Evolutionary conservation across 2,888 invertebrate genomes (phyloP).

Genomic region (Sylvicola cinctus): DNA sequence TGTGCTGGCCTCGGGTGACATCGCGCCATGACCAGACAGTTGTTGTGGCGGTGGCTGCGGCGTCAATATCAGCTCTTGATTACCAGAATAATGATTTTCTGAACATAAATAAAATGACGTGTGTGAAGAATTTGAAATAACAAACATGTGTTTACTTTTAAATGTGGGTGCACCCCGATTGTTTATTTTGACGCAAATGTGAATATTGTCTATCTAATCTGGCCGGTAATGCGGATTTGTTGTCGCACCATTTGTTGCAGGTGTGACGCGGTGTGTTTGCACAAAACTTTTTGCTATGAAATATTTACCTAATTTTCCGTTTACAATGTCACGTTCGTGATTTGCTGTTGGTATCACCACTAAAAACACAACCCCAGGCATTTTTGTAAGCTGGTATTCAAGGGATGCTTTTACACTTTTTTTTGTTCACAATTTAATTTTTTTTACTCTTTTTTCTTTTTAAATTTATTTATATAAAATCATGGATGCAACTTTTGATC

Average conservation of each 20-base stretch:
- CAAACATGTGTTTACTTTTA: too few relatives aligned
- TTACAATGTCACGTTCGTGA: constrained; percentile 33
- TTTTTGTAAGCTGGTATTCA: too few relatives aligned
- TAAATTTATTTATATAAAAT: background rate
- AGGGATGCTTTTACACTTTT: background rate
- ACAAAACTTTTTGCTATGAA: too few relatives aligned
- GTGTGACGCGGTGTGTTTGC: too few relatives aligned
- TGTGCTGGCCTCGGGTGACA: constrained; percentile 9
- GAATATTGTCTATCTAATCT: too few relatives aligned
- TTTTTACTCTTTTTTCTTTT: background rate
- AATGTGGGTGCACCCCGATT: too few relatives aligned
- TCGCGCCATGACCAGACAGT: constrained; percentile 6
- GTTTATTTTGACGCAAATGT: too few relatives aligned
- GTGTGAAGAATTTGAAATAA: too few relatives aligned
- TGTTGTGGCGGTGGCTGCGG: background rate
- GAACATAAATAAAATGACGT: too few relatives aligned
- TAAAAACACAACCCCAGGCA: constrained; percentile 46
- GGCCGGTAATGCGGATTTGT: too few relatives aligned
- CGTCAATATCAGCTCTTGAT: too few relatives aligned
- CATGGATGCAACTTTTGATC: background rate
- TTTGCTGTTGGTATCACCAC: constrained; percentile 47
- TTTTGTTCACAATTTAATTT: background rate
- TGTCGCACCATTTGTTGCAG: too few relatives aligned
- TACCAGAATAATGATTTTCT: background rate
- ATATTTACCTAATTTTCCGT: constrained; percentile 15